Evolutionary conservation across 2,113 vertebrate species (phyloP).

Genomic region (Antigone vipio): DNA sequence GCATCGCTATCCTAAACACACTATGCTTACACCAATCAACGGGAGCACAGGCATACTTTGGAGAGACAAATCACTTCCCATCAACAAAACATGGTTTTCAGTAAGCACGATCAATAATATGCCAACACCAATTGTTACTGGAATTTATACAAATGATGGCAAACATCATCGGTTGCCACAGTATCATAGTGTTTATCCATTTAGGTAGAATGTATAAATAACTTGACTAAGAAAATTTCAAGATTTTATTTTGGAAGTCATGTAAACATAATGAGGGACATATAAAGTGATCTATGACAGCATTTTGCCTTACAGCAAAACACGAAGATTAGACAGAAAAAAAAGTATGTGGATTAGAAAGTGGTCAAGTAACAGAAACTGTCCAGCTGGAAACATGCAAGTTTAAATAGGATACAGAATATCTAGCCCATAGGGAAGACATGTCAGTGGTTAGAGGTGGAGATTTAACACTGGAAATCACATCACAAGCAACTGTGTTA

Average conservation of each 20-base stretch:
- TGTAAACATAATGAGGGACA: not conserved
- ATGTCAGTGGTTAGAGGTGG: not conserved
- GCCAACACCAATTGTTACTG: not conserved
- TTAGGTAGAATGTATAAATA: not conserved
- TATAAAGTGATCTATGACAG: not conserved
- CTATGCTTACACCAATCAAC: not conserved
- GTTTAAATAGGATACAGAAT: not conserved
- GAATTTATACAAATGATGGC: not conserved
- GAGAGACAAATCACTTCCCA: not conserved
- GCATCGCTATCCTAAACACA: not conserved
- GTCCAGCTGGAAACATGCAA: not conserved
- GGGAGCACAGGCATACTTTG: not conserved
- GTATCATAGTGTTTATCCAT: not conserved
- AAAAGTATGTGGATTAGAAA: not conserved
- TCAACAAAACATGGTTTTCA: not conserved
- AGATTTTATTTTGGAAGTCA: not conserved
- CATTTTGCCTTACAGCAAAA: not conserved
- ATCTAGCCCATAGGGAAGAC: not conserved
- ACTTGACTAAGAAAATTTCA: not conserved
- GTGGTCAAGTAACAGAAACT: not conserved
- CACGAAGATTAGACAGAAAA: not conserved
- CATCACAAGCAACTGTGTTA: not conserved
- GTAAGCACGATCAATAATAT: not conserved
- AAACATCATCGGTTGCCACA: not conserved
- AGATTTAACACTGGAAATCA: not conserved